These are phyloP conservation scores for Datnioides undecimradiatus DNA, from an alignment of 2,113 vertebrate genomes.

Conservation along the genomic window DNA sequence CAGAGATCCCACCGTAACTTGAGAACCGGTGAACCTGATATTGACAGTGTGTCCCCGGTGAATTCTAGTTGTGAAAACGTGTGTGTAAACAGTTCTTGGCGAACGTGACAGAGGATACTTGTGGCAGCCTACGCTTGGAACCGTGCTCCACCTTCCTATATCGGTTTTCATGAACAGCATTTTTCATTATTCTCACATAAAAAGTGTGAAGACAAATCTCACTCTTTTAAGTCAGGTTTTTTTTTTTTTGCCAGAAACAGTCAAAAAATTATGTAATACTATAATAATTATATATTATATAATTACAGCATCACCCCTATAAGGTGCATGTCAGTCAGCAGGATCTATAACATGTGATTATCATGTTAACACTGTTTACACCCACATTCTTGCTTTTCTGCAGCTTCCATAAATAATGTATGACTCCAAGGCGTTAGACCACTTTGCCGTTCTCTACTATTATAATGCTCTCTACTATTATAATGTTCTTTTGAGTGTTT, in stretches of 20 bases:
- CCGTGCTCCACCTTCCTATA: not conserved
- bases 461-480: not conserved
- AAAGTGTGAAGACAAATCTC: not conserved
- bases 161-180: not conserved
- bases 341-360: not conserved
- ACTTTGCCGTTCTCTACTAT: not conserved
- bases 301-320: not conserved
- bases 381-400: not conserved
- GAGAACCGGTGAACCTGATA: conserved; percentile 21
- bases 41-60: conserved; percentile 16
- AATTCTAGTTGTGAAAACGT: not conserved
- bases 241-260: not conserved
- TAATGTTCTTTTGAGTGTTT: not conserved
- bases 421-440: not conserved
- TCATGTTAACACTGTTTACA: conserved; percentile 9
- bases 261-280: not conserved
- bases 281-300: too few species aligned
- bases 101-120: not conserved
- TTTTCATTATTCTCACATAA: not conserved
- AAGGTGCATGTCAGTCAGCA: conserved; percentile 7
- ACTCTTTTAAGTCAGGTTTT: too few species aligned
- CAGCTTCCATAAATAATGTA: not conserved
- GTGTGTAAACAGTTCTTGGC: conserved; percentile 4
- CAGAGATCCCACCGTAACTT: not conserved
- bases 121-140: not conserved